Evolutionary conservation across 2,797 vertebrate genomes (phyloP).

Genomic region (Oryzias sinensis): DNA sequence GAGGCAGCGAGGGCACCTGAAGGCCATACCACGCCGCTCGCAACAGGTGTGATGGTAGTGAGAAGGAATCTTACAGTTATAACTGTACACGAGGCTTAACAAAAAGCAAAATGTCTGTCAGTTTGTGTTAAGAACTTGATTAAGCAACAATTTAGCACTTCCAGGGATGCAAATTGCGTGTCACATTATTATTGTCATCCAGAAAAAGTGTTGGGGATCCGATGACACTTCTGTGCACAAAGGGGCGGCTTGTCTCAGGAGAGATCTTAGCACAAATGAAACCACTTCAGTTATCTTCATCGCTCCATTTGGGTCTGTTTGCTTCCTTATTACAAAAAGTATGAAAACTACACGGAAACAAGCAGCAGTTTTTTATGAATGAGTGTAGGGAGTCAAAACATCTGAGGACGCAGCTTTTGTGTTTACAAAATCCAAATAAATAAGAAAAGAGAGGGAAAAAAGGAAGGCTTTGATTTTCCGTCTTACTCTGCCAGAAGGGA

Average conservation of each 20-base stretch:
- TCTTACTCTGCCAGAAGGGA: constrained; percentile 94
- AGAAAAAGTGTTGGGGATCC: constrained; percentile 14
- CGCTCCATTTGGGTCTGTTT: constrained; percentile 45
- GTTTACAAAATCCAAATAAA: background rate
- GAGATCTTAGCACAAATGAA: constrained; percentile 44
- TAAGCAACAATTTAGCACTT: constrained; percentile 21
- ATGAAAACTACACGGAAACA: constrained; percentile 35
- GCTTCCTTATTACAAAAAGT: constrained; percentile 35
- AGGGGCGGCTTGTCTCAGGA: constrained; percentile 25
- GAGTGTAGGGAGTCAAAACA: constrained; percentile 6
- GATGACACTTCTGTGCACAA: constrained; percentile 41
- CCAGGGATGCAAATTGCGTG: constrained; percentile 6
- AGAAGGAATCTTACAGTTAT: no score
- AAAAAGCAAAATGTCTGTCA: background rate
- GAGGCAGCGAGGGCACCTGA: no score
- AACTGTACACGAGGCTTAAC: no score
- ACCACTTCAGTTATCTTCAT: constrained; percentile 45
- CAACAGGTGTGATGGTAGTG: no score
- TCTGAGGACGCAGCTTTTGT: constrained; percentile 1
- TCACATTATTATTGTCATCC: constrained; percentile 5
- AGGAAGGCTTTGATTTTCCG: constrained; percentile 19
- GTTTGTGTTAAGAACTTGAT: constrained; percentile 14
- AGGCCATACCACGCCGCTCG: no score
- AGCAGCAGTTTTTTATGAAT: constrained; percentile 39
- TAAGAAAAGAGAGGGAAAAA: constrained; percentile 25